Base-by-base conservation (phyloP, 2,888 invertebrate species). In the Cistogaster globosa region DNA sequence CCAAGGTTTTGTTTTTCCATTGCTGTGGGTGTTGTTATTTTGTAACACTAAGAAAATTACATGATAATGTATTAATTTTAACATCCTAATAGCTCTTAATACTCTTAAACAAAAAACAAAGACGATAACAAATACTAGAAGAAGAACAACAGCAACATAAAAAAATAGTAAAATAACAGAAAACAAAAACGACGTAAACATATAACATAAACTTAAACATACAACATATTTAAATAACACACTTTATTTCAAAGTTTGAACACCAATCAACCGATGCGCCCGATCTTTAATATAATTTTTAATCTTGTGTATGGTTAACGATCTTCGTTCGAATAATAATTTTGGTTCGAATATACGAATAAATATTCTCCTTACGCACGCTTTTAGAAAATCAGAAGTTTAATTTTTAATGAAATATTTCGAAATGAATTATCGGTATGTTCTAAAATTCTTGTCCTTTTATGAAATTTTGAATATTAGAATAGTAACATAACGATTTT, bases 21-120 rank as follows among this genome's bases (percentile, higher is more conserved):
- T 65, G 79, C 69, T 78, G 63, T 75, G 76, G 81, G 77, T 79
- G 83, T 86, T 86, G 76, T 83, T 75, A 79, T 84, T 79, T 81
- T 82, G 86, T 77, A 84, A 72, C 80, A 87, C 86, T 87, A 87
- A 83, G 86, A 83, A 88, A 87, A 87, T 88, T 87, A 88, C 86
- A 88, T 87, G 88, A 88, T 88, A 87, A 87, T 86, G 86, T 87
- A 86, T 86, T 86, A 85, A 87, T 83, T 87, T 81, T 53, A 65
- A 87, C 76, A 86, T 82, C 87, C 86, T 86, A 80, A 87, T 72
- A 87, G 87, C 83, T 58, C 74, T 84, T 84, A 71, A 76, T 84
- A 60, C 53, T 68, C 42, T 67, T 62, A 76, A 84, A 84, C 75
- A 45, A 65, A 45, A 76, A 60, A 78, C 67, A 72, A 57, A 42